Evolutionary conservation across 1,140 invertebrate genomes (phyloP), one percentile per base, ranked within the genome.

Genomic region (Solen grandis): DNA sequence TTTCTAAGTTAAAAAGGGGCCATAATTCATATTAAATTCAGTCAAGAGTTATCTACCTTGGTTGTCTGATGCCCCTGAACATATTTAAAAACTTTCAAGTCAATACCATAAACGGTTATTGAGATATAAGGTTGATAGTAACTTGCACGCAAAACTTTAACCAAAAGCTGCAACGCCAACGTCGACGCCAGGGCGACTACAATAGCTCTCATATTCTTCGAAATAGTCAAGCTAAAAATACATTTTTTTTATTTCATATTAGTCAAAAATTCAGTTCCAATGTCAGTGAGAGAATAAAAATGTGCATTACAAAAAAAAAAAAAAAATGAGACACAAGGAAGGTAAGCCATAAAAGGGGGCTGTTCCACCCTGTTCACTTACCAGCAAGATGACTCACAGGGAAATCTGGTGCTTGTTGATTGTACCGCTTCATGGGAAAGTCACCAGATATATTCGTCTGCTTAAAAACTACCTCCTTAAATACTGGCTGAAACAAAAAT

Each of bases 331-430:
- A 46, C 19, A 19, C 41, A 46, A 46, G 41, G 8, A 19, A 8
- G 19, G 8, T 10, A 46, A 10, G 19, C 19, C 8, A 10, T 10
- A 46, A 10, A 19, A 10, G 8, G 41, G 19, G 19, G 19, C 19
- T 46, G 19, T 46, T 46, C 19, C 19, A 10, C 8, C 8, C 19
- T 10, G 19, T 10, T 10, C 8, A 46, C 41, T 10, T 84, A 88
- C 88, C 88, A 84, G 87, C 87, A 69, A 88, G 82, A 59, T 87
- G 87, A 60, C 87, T 86, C 25, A 89, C 74, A 5, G 84, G 82
- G 46, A 89, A 85, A 70, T 89, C 86, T 22, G 84, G 82, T 13
- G 78, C 72, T 50, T 83, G 84, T 59, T 89, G 85, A 59, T 78
- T 88, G 55, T 74, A 88, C 22, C 88, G 81, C 76, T 87, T 88